A percentile compares a stretch with the other conserved stretches of the same genome.
Evolutionary conservation across 2,888 invertebrate genomes (phyloP).

Genomic region (Mythimna lalbum): DNA sequence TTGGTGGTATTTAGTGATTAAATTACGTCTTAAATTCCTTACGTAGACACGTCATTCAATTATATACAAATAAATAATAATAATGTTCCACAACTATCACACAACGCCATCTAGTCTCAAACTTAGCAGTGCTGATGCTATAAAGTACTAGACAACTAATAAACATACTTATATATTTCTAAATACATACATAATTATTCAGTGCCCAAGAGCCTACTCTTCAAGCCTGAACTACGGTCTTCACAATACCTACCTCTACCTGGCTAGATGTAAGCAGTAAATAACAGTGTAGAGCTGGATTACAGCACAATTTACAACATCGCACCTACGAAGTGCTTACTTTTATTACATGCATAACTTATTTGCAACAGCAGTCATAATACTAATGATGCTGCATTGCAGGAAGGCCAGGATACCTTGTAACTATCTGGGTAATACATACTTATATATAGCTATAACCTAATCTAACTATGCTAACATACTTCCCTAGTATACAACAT

Average conservation of each 20-base stretch:
- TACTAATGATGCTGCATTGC: conserved; percentile 32
- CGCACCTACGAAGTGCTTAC: conserved; percentile 6
- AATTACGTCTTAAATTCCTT: conserved; percentile 23
- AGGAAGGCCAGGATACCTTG: background rate
- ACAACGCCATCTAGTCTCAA: no score
- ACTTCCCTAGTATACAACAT: no score
- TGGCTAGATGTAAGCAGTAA: conserved; percentile 10
- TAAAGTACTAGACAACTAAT: no score
- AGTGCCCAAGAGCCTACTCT: no score
- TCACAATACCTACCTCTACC: background rate
- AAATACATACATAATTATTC: no score
- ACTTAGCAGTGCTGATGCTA: no score
- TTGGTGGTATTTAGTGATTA: conserved; percentile 10
- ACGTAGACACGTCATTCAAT: background rate
- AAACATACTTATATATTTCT: no score
- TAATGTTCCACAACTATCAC: no score
- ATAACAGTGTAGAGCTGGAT: conserved; percentile 14
- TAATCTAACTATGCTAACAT: no score
- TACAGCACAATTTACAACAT: conserved; percentile 31
- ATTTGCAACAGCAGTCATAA: conserved; percentile 18
- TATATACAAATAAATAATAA: background rate
- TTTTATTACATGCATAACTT: conserved; percentile 31
- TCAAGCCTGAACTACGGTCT: no score
- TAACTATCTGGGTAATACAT: background rate
- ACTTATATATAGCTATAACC: no score